Base-by-base conservation (phyloP, 1,140 invertebrate species). In the Dendrolimus punctatus region DNA sequence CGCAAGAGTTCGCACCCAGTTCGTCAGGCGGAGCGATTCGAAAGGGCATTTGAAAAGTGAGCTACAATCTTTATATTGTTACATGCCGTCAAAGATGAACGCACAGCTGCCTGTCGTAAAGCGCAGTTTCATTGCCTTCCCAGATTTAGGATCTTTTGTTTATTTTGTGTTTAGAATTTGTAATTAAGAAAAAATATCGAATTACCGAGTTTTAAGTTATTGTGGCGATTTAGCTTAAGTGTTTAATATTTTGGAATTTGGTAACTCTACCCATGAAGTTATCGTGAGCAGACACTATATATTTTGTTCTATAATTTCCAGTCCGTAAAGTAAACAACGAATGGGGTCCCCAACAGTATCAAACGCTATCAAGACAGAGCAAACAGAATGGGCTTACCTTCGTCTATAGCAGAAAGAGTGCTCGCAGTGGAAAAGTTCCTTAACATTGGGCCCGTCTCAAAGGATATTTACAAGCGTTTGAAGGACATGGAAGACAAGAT, bases 41-140 rank as follows among this genome's bases (percentile, higher is more conserved):
- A 93, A 93, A 77, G 91, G 91, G 68, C 92, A 93, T 76, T 86
- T 93, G 45, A 91, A 91, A 90, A 90, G 92, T 93, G 23, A 23
- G 23, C 23, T 23, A 3, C 23, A 23, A 3, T 23, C 23, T 23
- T 23, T 23, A 23, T 23, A 23, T 23, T 23, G 23, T n/a, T n/a
- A n/a, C n/a, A n/a, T n/a, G n/a, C n/a, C n/a, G n/a, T n/a, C n/a
- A n/a, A n/a, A n/a, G n/a, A n/a, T n/a, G n/a, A n/a, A n/a, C n/a
- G n/a, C n/a, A n/a, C n/a, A n/a, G n/a, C n/a, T n/a, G n/a, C n/a
- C n/a, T n/a, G n/a, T n/a, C n/a, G n/a, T n/a, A n/a, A n/a, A n/a
- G n/a, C n/a, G n/a, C n/a, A n/a, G n/a, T n/a, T n/a, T n/a, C n/a
- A n/a, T n/a, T n/a, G n/a, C n/a, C n/a, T n/a, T n/a, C n/a, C n/a